These are phyloP conservation scores for Drosophila neocordata DNA, from an alignment of 1,140 invertebrate species.

Conservation along the genomic window DNA sequence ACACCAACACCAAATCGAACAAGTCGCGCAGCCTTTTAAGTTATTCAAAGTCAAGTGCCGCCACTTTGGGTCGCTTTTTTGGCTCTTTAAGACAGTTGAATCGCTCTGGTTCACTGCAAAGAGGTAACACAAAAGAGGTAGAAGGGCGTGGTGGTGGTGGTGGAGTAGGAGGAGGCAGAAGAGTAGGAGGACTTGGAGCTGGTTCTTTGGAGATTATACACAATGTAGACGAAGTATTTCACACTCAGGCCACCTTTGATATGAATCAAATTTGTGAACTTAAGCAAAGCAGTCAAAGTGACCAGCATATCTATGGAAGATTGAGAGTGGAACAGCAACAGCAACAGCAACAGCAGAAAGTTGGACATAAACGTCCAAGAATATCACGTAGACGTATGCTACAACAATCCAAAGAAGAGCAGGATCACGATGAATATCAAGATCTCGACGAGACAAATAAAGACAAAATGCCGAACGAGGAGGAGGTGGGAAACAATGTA, in stretches of 20 bases:
- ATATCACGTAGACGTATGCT: conserved; percentile 59
- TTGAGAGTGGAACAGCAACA: conserved; percentile 29
- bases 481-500: background rate
- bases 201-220: conserved; percentile 74
- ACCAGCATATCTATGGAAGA: conserved; percentile 76
- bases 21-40: conserved; percentile 62
- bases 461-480: background rate
- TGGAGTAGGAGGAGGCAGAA: background rate
- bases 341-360: conserved; percentile 1
- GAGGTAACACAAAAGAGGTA: conserved; percentile 7
- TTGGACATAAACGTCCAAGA: conserved; percentile 45
- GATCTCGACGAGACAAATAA: conserved; percentile 14
- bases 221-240: conserved; percentile 77
- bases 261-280: conserved; percentile 72
- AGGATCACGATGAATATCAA: background rate
- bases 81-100: conserved; percentile 72
- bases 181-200: background rate
- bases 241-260: conserved; percentile 75
- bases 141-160: background rate
- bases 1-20: conserved; percentile 24
- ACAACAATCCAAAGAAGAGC: background rate
- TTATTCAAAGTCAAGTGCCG: conserved; percentile 60
- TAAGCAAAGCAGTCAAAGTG: conserved; percentile 69
- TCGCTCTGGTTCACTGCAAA: conserved; percentile 56
- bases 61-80: conserved; percentile 64